phyloP scores from a whole-genome alignment of 2,888 invertebrate genomes.

The Lepidochitona cinerea region DNA sequence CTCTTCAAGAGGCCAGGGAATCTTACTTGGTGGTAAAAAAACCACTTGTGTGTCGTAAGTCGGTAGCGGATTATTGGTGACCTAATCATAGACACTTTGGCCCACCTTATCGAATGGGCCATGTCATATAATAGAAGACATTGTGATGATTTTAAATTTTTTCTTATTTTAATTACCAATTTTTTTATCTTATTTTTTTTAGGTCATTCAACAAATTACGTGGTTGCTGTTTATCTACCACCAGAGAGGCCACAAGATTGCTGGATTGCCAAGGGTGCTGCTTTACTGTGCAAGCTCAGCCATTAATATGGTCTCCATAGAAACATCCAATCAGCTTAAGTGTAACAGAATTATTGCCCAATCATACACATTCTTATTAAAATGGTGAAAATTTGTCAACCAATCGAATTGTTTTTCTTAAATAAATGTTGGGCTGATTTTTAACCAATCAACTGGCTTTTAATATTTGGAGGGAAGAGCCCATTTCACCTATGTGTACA shows the following conservation, averaged over 20 bases:
- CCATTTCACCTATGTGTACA: background rate
- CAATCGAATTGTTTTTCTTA: background rate
- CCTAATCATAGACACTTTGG: too few species aligned
- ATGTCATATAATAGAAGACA: too few species aligned
- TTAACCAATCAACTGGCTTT: background rate
- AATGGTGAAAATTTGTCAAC: background rate
- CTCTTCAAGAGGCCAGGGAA: too few species aligned
- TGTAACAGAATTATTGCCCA: background rate
- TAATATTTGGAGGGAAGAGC: background rate
- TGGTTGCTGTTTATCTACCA: constrained; percentile 69
- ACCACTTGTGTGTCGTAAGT: too few species aligned
- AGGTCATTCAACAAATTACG: constrained; percentile 72
- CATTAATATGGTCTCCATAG: constrained; percentile 71
- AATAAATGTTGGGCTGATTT: too few species aligned
- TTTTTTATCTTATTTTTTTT: constrained; percentile 24
- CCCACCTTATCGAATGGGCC: too few species aligned
- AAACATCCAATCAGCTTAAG: background rate
- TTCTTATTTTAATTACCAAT: background rate
- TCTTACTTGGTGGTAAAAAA: too few species aligned
- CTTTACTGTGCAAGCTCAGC: constrained; percentile 85
- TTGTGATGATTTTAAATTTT: background rate
- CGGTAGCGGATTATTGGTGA: too few species aligned
- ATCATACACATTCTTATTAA: background rate
- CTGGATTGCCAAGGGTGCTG: constrained; percentile 92
- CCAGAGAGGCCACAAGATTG: constrained; percentile 78